These are phyloP conservation scores for Sturnus vulgaris DNA, from an alignment of 2,113 vertebrate species.

Conservation along the genomic window DNA sequence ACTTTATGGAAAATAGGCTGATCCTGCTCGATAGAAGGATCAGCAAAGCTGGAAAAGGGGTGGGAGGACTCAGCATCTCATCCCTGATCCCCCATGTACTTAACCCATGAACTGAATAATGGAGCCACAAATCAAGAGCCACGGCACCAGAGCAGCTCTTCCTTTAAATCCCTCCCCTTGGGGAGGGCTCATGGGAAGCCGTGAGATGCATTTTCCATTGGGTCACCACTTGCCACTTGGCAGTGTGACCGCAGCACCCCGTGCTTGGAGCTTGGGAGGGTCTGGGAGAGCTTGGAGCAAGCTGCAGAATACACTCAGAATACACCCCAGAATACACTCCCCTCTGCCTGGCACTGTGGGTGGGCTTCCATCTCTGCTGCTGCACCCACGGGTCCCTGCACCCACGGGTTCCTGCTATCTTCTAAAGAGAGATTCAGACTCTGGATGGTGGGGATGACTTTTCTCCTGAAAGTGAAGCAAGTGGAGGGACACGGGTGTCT, in stretches of 20 bases:
- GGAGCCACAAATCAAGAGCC: neutral
- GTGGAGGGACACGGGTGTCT: fast-evolving
- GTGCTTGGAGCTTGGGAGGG: neutral
- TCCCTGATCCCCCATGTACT: fast-evolving
- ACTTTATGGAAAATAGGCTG: neutral
- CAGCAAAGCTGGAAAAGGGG: neutral
- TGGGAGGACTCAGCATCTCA: neutral
- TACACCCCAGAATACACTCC: neutral
- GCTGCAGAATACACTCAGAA: neutral
- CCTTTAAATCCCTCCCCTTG: neutral
- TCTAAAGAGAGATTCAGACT: neutral
- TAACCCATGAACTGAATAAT: fast-evolving
- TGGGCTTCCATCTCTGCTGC: neutral
- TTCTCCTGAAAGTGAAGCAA: neutral
- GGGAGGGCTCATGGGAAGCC: neutral
- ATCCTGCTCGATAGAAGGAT: neutral
- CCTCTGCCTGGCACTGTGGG: neutral
- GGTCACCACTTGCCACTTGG: neutral
- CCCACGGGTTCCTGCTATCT: neutral
- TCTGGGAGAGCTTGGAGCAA: neutral
- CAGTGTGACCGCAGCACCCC: neutral
- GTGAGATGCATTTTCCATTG: neutral
- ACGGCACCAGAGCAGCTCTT: fast-evolving
- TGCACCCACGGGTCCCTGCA: neutral
- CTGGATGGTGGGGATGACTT: neutral